Percentiles rank a stretch among this genome's conserved stretches.
phyloP scores from a whole-genome alignment of 2,113 vertebrate genomes.

The Triplophysa siluroides region DNA sequence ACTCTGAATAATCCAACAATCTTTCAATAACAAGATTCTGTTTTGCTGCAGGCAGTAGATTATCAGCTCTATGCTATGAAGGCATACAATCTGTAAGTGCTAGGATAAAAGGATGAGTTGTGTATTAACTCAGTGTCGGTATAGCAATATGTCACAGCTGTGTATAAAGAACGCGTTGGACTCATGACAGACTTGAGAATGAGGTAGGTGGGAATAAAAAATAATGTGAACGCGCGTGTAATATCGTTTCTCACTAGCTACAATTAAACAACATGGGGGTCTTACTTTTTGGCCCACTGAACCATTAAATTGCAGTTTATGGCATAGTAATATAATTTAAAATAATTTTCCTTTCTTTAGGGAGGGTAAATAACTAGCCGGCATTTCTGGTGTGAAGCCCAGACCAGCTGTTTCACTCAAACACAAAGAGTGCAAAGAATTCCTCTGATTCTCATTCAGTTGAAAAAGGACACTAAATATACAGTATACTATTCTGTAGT shows the following conservation, averaged over 20 bases:
- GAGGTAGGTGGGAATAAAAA: background rate
- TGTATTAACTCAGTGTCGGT: slow-evolving; percentile 20
- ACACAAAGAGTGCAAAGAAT: background rate
- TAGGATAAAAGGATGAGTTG: slow-evolving; percentile 34
- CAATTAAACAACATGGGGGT: background rate
- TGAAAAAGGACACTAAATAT: slow-evolving; percentile 2
- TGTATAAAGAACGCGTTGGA: slow-evolving; percentile 3
- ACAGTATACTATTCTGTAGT: background rate
- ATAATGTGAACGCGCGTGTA: background rate
- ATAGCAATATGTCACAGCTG: slow-evolving; percentile 3
- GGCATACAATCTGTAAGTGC: slow-evolving; percentile 22
- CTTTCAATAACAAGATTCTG: slow-evolving; percentile 14
- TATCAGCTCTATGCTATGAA: slow-evolving; percentile 39
- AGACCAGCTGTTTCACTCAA: slow-evolving; percentile 2
- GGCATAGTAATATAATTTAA: background rate
- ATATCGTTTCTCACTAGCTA: background rate
- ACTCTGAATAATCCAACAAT: background rate
- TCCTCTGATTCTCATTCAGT: slow-evolving; percentile 9
- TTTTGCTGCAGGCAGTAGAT: slow-evolving; percentile 39
- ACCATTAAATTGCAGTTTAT: slow-evolving; percentile 3
- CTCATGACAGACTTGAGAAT: background rate
- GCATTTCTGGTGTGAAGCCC: background rate
- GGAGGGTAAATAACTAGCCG: background rate
- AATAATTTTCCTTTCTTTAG: background rate
- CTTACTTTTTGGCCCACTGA: background rate